phyloP scores from a whole-genome alignment of 2,113 vertebrate species.

The Pardalotus punctatus region DNA sequence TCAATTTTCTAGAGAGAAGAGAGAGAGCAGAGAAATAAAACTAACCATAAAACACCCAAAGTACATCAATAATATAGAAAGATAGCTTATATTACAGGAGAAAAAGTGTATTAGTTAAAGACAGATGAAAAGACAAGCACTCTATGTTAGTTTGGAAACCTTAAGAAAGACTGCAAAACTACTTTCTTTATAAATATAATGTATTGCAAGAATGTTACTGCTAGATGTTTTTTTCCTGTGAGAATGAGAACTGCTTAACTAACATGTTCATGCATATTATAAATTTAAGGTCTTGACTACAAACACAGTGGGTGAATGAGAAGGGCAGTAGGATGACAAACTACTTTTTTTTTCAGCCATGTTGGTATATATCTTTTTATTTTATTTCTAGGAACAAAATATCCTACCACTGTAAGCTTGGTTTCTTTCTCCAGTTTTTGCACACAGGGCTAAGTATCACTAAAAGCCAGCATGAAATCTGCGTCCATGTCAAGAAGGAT shows the following conservation, averaged over 20 bases:
- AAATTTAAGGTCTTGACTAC: neutral
- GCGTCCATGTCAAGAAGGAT: rapidly evolving
- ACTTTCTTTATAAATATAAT: neutral
- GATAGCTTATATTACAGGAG: neutral
- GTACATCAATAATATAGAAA: neutral
- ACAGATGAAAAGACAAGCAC: neutral
- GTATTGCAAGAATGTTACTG: neutral
- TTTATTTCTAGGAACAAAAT: neutral
- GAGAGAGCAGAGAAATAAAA: neutral
- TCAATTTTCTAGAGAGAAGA: neutral
- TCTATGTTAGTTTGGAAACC: neutral
- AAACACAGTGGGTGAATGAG: neutral
- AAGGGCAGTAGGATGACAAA: neutral
- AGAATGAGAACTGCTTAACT: neutral
- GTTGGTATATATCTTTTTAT: neutral
- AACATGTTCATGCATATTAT: neutral
- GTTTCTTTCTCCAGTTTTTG: neutral
- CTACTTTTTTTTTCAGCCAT: neutral
- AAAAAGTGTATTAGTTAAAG: neutral
- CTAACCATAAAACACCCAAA: neutral
- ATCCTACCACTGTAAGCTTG: neutral
- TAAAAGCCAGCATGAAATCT: neutral
- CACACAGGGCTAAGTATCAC: neutral
- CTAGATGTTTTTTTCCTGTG: neutral
- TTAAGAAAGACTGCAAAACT: neutral